Conservation (phyloP, 2,113 vertebrate species). For the Tapirus terrestris region DNA sequence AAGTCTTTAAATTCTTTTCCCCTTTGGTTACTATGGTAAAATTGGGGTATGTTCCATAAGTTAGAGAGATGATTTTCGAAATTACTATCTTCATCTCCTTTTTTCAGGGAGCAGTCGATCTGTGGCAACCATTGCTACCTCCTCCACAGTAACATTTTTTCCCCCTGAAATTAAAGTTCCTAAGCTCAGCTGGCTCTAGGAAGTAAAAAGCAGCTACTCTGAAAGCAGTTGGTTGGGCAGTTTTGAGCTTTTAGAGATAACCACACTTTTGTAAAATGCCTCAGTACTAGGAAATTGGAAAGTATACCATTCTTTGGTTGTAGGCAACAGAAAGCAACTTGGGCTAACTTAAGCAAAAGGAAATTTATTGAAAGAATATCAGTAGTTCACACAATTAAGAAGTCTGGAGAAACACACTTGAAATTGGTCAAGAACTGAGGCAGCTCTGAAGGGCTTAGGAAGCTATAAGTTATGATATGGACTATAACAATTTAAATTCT, state of each 20-base stretch:
- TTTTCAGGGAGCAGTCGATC: not conserved
- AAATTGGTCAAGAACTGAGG: not conserved
- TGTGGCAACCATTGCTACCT: not conserved
- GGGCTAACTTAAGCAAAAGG: not conserved
- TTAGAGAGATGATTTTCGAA: constrained; percentile 14
- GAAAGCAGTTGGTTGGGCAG: not conserved
- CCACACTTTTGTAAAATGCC: not conserved
- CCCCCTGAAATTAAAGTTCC: not conserved
- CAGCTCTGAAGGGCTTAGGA: not conserved
- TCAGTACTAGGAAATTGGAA: not conserved
- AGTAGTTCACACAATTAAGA: not conserved
- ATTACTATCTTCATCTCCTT: not conserved
- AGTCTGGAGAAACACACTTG: not conserved
- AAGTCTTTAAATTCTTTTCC: not conserved
- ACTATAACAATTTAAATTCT: not conserved
- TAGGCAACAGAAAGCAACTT: not conserved
- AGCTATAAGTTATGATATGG: not conserved
- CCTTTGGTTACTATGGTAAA: not conserved
- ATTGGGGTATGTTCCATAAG: not conserved
- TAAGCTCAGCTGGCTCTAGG: not conserved
- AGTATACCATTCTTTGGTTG: not conserved
- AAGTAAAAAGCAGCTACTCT: not conserved
- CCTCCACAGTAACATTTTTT: not conserved
- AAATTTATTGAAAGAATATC: not conserved
- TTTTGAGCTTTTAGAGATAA: not conserved